Percentiles rank a stretch among this genome's conserved stretches.
Conservation (phyloP, 1,140 invertebrate species). For the Eulimnadia texana region DNA sequence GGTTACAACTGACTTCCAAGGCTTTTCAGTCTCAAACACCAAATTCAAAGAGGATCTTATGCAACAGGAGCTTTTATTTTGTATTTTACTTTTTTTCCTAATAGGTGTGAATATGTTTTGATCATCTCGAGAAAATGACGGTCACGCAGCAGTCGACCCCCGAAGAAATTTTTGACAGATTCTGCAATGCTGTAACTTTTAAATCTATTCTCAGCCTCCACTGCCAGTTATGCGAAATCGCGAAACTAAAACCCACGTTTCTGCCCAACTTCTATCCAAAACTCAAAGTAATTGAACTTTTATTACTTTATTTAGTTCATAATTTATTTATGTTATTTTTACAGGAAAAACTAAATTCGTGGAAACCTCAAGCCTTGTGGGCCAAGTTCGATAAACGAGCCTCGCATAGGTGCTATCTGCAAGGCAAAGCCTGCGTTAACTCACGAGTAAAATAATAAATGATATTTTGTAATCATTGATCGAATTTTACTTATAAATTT, state of each 20-base stretch:
- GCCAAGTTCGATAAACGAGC: constrained; percentile 87
- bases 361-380: constrained; percentile 91
- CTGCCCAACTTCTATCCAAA: constrained; percentile 78
- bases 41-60: too few relatives aligned
- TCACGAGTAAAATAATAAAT: constrained; percentile 44
- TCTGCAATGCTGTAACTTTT: constrained; percentile 79
- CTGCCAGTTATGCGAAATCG: constrained; percentile 67
- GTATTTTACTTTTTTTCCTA: too few relatives aligned
- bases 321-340: too few relatives aligned
- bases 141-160: constrained; percentile 41
- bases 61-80: too few relatives aligned
- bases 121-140: neutral
- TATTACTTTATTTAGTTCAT: too few relatives aligned
- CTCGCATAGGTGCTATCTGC: constrained; percentile 77
- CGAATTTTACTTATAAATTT: too few relatives aligned
- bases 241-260: constrained; percentile 67
- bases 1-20: too few relatives aligned
- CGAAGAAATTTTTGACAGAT: constrained; percentile 76
- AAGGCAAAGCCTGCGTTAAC: constrained; percentile 66
- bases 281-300: too few relatives aligned
- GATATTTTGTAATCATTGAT: neutral
- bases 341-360: constrained; percentile 64
- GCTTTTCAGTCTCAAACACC: too few relatives aligned
- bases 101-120: too few relatives aligned
- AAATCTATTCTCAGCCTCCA: constrained; percentile 71